Base-by-base conservation (phyloP, 1,140 invertebrate species). In the Dendrolimus punctatus region DNA sequence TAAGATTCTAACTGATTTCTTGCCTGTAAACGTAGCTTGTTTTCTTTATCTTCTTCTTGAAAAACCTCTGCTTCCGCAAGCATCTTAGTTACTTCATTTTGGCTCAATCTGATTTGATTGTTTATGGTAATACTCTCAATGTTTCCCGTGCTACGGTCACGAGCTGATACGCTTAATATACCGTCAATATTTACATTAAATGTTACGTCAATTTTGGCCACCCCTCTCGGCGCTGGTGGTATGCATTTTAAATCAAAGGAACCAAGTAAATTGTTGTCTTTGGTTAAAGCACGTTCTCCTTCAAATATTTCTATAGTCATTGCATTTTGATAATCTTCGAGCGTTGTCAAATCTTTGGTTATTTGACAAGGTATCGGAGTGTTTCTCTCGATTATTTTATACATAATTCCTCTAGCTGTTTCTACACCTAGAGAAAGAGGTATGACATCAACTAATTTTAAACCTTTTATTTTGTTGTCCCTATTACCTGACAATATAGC, bases 1-100 rank as follows among this genome's bases (percentile, higher is more conserved):
- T 95, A 94, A 6, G 88, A 88, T 78, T 95, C 93, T 10, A 95
- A 76, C 42, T 90, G 85, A 70, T 94, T 95, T 70, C 91, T 91
- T 3, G 91, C 88, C 45, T 89, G 75, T 39, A 94, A 88, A 39
- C 91, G 77, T 4, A 79, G 76, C 58, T 78, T 81, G 40, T 87
- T 81, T 49, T 88, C 84, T 37, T 80, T 83, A 61, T 91, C 90
- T 55, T 90, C 87, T 47, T 87, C 82, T 39, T 69, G 83, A 64
- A 89, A 92, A 47, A 76, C 84, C 58, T 91, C 90, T 0, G 91
- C 90, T 8, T 92, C 90, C 3, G 74, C 66, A 5, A 92, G 74
- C 92, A 94, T 94, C 48, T 72, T 68, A 1, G 64, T 63, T 6
- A 89, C 87, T 52, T 89, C 85, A 3, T 77, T 64, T 48, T 80